These are phyloP conservation scores for Carlito syrichta DNA, from an alignment of 2,113 vertebrate species.

Conservation along the genomic window DNA sequence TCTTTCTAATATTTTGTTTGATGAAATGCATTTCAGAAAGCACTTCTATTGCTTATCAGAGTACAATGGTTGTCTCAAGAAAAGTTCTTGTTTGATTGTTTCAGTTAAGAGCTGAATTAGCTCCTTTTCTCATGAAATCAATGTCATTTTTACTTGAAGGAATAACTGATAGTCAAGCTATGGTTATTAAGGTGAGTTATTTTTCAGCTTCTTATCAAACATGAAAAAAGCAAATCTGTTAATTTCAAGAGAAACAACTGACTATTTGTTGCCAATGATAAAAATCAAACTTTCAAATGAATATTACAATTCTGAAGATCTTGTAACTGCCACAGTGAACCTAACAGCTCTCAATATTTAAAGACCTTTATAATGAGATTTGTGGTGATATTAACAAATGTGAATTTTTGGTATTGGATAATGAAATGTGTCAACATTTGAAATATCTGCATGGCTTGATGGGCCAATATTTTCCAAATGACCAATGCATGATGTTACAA, in stretches of 20 bases:
- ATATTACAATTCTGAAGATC: not conserved
- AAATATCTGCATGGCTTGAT: not conserved
- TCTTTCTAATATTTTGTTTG: not conserved
- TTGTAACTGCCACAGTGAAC: not conserved
- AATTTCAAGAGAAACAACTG: not conserved
- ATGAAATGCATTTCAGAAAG: not conserved
- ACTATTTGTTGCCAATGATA: not conserved
- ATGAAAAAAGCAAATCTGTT: not conserved
- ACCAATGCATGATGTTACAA: not conserved
- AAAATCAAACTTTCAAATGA: not conserved
- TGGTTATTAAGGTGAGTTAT: not conserved
- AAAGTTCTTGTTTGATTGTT: not conserved
- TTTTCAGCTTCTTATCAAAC: not conserved
- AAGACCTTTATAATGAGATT: not conserved
- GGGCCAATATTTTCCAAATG: not conserved
- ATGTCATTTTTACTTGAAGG: not conserved
- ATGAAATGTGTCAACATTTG: not conserved
- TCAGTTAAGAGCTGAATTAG: not conserved
- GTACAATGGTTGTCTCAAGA: not conserved
- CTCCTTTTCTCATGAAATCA: not conserved
- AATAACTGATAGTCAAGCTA: not conserved
- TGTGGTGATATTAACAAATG: not conserved
- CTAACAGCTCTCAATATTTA: not conserved
- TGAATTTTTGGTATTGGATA: not conserved
- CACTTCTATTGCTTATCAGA: not conserved